Conservation (phyloP, 1,140 invertebrate species). For the Anastrepha ludens region DNA sequence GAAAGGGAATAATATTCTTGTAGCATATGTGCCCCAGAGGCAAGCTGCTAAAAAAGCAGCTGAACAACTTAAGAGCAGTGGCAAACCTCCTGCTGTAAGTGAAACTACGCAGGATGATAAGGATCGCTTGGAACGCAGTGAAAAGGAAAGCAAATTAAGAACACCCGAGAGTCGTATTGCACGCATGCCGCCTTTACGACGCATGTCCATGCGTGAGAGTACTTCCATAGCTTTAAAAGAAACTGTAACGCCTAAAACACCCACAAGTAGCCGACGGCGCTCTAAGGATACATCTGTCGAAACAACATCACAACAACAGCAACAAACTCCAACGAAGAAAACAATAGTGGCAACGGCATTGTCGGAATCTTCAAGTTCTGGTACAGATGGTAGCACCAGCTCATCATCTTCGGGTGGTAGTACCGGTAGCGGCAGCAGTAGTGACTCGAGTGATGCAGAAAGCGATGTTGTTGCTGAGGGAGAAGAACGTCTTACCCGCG, state of each 20-base stretch:
- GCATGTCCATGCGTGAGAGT: constrained; percentile 61
- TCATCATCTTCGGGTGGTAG: constrained; percentile 57
- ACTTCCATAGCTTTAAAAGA: constrained; percentile 59
- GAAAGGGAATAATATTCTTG: constrained; percentile 80
- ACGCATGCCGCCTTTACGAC: constrained; percentile 57
- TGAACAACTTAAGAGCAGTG: constrained; percentile 89
- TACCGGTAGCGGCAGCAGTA: constrained; percentile 57
- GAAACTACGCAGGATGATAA: constrained; percentile 51
- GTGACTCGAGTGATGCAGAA: constrained; percentile 27
- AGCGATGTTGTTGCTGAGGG: constrained; percentile 42
- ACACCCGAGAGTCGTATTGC: constrained; percentile 55
- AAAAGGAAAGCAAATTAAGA: constrained; percentile 48
- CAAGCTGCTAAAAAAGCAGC: constrained; percentile 94
- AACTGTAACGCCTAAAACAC: constrained; percentile 60
- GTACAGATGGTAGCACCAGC: constrained; percentile 55
- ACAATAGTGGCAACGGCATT: background rate
- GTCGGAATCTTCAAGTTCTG: constrained; percentile 57
- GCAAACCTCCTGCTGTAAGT: constrained; percentile 76
- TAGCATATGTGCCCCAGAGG: constrained; percentile 90
- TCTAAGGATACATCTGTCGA: constrained; percentile 53
- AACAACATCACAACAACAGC: constrained; percentile 28
- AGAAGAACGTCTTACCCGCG: constrained; percentile 55
- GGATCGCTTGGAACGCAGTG: constrained; percentile 45
- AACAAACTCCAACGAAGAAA: constrained; percentile 3
- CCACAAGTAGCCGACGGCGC: constrained; percentile 57